These are phyloP conservation scores for Procambarus virginalis DNA, from an alignment of 1,140 invertebrate species.

Conservation along the genomic window DNA sequence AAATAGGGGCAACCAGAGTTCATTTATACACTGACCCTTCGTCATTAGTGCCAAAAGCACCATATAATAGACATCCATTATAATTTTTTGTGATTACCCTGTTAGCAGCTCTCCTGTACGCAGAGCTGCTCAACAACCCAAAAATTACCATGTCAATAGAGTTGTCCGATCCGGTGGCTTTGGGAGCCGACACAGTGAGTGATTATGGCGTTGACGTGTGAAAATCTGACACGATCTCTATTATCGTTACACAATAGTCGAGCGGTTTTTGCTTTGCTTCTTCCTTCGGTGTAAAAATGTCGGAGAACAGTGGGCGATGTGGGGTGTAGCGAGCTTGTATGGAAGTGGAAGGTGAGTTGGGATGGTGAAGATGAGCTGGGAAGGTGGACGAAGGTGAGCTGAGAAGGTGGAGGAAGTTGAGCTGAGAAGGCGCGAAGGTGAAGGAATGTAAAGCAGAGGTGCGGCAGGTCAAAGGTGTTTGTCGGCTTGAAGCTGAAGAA, in stretches of 20 bases:
- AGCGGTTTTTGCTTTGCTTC: constrained; percentile 1
- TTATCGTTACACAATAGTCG: constrained; percentile 41
- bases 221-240: constrained; percentile 22
- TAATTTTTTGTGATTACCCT: constrained; percentile 12
- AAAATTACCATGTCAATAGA: constrained; percentile 30
- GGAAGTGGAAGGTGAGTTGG: neutral
- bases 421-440: too few relatives aligned
- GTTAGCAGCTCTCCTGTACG: constrained; percentile 1
- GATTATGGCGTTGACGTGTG: constrained; percentile 20
- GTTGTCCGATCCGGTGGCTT: neutral
- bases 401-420: too few relatives aligned
- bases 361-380: too few relatives aligned
- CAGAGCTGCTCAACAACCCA: neutral
- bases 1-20: neutral
- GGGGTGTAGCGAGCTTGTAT: neutral
- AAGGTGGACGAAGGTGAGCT: too few relatives aligned
- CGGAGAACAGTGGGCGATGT: neutral
- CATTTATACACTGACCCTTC: neutral
- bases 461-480: too few relatives aligned
- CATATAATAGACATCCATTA: constrained; percentile 24
- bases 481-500: too few relatives aligned
- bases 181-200: constrained; percentile 3
- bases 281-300: neutral
- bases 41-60: neutral
- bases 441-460: too few relatives aligned